Percentiles rank a stretch among this genome's conserved stretches.
Evolutionary conservation across 2,888 invertebrate species (phyloP).

Genomic region (Plebejus melissa): DNA sequence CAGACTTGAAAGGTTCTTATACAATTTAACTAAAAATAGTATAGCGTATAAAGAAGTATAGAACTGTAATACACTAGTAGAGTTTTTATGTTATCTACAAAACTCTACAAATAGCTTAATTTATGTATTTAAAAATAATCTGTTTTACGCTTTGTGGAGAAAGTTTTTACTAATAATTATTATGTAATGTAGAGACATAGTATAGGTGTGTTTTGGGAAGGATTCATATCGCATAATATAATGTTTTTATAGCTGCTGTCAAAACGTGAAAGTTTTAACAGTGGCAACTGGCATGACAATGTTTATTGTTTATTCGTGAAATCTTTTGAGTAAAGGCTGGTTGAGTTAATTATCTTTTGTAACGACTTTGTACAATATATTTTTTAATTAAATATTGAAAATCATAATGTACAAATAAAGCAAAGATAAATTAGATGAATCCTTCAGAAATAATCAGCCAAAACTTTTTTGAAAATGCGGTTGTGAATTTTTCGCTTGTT

Average conservation of each 20-base stretch:
- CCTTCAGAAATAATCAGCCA: not conserved
- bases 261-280: slow-evolving; percentile 5
- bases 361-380: not conserved
- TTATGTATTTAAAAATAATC: not conserved
- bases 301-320: not conserved
- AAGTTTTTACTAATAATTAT: not conserved
- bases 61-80: not conserved
- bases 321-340: not conserved
- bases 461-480: not conserved
- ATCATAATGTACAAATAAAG: not conserved
- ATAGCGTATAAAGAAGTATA: not conserved
- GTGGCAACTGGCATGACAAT: not conserved
- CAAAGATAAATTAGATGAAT: not conserved
- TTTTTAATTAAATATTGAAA: not conserved
- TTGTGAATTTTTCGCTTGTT: not conserved
- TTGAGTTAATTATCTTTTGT: not conserved
- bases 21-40: not conserved
- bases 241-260: not conserved
- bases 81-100: not conserved
- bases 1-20: too few species aligned
- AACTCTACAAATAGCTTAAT: not conserved
- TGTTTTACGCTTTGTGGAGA: not conserved
- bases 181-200: not conserved
- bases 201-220: not conserved
- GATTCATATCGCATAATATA: not conserved